Evolutionary conservation across 2,113 vertebrate species (phyloP), one percentile per base, ranked within the genome.

Genomic region (Petrocephalus zakoni): DNA sequence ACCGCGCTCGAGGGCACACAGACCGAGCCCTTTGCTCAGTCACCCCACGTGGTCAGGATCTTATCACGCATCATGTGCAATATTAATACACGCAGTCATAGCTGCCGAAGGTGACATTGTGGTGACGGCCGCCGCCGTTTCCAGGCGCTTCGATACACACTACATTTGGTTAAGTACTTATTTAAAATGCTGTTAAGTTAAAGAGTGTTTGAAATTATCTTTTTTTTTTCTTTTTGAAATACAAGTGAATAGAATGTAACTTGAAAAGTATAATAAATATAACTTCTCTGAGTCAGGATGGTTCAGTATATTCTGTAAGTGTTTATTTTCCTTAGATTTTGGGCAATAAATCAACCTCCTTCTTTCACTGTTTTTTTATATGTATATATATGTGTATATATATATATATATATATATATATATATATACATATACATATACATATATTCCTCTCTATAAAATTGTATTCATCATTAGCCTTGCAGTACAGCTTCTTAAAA

Each of bases 181-280:
- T 94, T 95, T 95, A 91, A 92, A 94, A 92, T 93, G 95, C 92
- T 94, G 94, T 95, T 96, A 95, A 94, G 94, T 96, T 96, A 91
- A 91, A 94, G 92, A 95, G 93, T 96, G 95, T 96, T 95, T 95
- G 85, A 82, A 89, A 82, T 87, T 9, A 89, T 87, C 52, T 55
- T 61, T 64, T 61, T 87, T 46, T 87, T 87, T 61, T 87, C 56
- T 52, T 51, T 88, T 85, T 88, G 92, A 95, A 94, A 93, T 93
- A 92, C 92, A 94, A 92, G 91, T 94, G 92, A 94, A 93, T 96
- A 96, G 94, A 96, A 95, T 96, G 95, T 96, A 96, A 92, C 94
- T 95, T 95, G 94, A 93, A 95, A 94, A 94, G 94, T 94, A 94
- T 95, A 96, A 95, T 95, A 95, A 96, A 95, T 94, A 94, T 91